These are phyloP conservation scores for Scaptodrosophila lebanonensis DNA, from an alignment of 1,140 invertebrate genomes.

Conservation along the genomic window DNA sequence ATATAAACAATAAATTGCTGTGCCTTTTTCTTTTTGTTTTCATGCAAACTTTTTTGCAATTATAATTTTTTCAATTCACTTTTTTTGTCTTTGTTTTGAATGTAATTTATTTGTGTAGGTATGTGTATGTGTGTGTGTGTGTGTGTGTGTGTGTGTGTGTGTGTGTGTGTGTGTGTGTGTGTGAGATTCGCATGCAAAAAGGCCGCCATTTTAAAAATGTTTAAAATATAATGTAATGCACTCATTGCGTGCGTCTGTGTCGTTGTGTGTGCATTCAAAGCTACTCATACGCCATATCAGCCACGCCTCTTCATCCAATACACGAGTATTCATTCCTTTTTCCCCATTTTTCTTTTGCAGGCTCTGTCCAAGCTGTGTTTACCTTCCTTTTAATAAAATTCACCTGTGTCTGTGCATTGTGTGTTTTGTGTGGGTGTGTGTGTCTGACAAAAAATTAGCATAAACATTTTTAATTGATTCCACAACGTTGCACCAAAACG, in stretches of 20 bases:
- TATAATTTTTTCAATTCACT: conserved; percentile 42
- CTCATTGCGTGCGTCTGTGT: neutral
- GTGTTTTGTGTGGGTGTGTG: no score
- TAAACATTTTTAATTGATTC: conserved; percentile 62
- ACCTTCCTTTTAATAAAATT: conserved; percentile 58
- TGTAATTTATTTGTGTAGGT: conserved; percentile 26
- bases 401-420: no score
- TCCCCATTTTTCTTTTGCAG: neutral
- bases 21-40: conserved; percentile 57
- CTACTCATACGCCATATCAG: conserved; percentile 24
- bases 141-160: conserved; percentile 15
- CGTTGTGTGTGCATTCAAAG: conserved; percentile 17
- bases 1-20: conserved; percentile 67
- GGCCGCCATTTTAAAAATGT: conserved; percentile 54
- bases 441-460: conserved; percentile 55
- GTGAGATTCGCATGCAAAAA: conserved; percentile 28
- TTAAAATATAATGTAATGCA: conserved; percentile 63
- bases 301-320: conserved; percentile 35
- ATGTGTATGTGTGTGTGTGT: neutral
- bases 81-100: conserved; percentile 16
- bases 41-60: conserved; percentile 10
- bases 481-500: no score
- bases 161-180: conserved; percentile 14
- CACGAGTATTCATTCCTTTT: conserved; percentile 18
- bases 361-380: conserved; percentile 32